Evolutionary conservation across 2,113 vertebrate species (phyloP).

Genomic region (Calyptommatus sinebrachiatus): DNA sequence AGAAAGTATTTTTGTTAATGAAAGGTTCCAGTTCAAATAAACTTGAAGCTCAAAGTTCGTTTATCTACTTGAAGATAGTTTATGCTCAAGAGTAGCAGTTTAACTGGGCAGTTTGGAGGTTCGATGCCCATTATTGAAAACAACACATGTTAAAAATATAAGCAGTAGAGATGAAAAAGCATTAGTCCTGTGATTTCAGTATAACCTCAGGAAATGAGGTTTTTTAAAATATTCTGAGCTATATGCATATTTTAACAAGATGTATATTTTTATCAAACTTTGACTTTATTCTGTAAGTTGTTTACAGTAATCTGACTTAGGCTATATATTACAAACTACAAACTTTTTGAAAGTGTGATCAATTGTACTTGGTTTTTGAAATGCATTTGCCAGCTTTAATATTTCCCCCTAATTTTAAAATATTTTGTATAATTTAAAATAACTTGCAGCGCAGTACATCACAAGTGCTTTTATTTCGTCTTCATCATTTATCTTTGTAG

Average conservation of each 20-base stretch:
- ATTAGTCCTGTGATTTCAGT: not conserved
- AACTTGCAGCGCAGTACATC: not conserved
- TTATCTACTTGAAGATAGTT: not conserved
- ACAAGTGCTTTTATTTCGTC: not conserved
- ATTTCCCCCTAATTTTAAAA: not conserved
- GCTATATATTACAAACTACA: not conserved
- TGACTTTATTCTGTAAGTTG: not conserved
- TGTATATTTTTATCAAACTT: not conserved
- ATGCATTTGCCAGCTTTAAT: not conserved
- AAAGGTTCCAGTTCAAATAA: not conserved
- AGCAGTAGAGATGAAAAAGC: not conserved
- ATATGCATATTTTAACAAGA: not conserved
- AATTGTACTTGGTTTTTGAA: not conserved
- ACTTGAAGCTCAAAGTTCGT: not conserved
- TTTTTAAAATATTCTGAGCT: not conserved
- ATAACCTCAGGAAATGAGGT: not conserved
- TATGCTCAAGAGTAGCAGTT: not conserved
- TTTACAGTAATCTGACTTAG: not conserved
- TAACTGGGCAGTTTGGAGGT: not conserved
- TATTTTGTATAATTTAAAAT: not conserved
- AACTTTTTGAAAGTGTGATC: not conserved
- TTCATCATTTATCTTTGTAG: too few relatives aligned
- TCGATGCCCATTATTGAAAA: not conserved
- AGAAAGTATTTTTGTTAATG: not conserved
- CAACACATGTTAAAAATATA: constrained; percentile 3